Evolutionary conservation across 2,888 invertebrate species (phyloP).

Genomic region (Hypomecis punctinalis): DNA sequence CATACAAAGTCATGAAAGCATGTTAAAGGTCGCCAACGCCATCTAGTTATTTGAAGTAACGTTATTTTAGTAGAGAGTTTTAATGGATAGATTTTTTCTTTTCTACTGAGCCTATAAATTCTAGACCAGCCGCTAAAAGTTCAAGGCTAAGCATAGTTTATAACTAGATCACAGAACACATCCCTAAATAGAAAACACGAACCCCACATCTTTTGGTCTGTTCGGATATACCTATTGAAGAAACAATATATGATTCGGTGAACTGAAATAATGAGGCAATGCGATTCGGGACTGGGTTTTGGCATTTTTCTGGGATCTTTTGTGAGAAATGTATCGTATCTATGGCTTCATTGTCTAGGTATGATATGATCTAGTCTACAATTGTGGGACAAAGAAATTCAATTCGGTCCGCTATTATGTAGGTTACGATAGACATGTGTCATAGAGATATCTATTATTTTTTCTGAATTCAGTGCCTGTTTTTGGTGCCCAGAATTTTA

Average conservation of each 20-base stretch:
- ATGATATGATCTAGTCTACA: background rate
- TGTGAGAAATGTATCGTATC: slow-evolving; percentile 6
- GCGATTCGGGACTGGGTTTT: slow-evolving; percentile 47
- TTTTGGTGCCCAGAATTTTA: no score
- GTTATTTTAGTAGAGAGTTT: no score
- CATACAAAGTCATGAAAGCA: no score
- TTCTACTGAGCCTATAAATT: no score
- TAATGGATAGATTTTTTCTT: no score
- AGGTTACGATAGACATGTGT: background rate
- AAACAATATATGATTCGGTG: slow-evolving; percentile 58
- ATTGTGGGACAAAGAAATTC: slow-evolving; percentile 1
- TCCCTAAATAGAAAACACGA: background rate
- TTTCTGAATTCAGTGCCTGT: no score
- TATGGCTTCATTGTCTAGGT: slow-evolving; percentile 2
- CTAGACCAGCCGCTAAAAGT: no score
- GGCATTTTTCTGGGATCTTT: slow-evolving; percentile 17
- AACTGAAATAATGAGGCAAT: slow-evolving; percentile 57
- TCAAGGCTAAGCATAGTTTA: no score
- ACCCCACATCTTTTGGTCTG: background rate
- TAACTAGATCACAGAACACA: no score
- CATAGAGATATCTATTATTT: no score
- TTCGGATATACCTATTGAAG: slow-evolving; percentile 50
- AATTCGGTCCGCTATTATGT: background rate
- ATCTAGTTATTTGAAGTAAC: no score
- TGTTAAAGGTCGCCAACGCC: no score